These are phyloP conservation scores for Epinotia nisella DNA, from an alignment of 2,888 invertebrate species.

Conservation along the genomic window DNA sequence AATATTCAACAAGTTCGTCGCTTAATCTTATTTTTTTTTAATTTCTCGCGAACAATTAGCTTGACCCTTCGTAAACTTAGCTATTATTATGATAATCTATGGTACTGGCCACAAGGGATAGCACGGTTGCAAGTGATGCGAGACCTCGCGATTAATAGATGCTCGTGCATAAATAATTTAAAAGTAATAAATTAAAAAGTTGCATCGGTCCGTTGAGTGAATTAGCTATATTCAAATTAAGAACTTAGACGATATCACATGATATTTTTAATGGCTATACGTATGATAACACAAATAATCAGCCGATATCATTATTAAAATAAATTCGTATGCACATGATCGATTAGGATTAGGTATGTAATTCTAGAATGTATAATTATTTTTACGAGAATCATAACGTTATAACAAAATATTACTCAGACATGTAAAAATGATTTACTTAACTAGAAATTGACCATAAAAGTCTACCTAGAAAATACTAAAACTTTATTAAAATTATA, in stretches of 20 bases:
- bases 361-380: not conserved
- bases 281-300: slow-evolving; percentile 29
- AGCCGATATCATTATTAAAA: slow-evolving; percentile 10
- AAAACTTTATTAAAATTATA: not conserved
- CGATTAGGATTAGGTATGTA: slow-evolving; percentile 21
- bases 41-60: slow-evolving; percentile 63
- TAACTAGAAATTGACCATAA: not conserved
- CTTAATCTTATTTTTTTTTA: slow-evolving; percentile 43
- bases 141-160: slow-evolving; percentile 71
- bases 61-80: slow-evolving; percentile 55
- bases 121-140: slow-evolving; percentile 64
- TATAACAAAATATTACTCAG: not conserved
- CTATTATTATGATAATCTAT: slow-evolving; percentile 74
- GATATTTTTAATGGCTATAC: slow-evolving; percentile 12
- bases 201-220: slow-evolving; percentile 43
- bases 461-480: not conserved
- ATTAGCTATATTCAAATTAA: slow-evolving; percentile 28
- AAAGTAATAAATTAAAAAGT: slow-evolving; percentile 48
- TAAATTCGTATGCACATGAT: slow-evolving; percentile 28
- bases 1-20: slow-evolving; percentile 38
- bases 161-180: slow-evolving; percentile 76
- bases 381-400: not conserved
- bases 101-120: slow-evolving; percentile 57
- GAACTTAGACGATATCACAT: slow-evolving; percentile 4
- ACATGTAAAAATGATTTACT: too few relatives aligned